Evolutionary conservation across 2,888 invertebrate genomes (phyloP), one percentile per base, ranked within the genome.

Genomic region (Lasioglossum vierecki): DNA sequence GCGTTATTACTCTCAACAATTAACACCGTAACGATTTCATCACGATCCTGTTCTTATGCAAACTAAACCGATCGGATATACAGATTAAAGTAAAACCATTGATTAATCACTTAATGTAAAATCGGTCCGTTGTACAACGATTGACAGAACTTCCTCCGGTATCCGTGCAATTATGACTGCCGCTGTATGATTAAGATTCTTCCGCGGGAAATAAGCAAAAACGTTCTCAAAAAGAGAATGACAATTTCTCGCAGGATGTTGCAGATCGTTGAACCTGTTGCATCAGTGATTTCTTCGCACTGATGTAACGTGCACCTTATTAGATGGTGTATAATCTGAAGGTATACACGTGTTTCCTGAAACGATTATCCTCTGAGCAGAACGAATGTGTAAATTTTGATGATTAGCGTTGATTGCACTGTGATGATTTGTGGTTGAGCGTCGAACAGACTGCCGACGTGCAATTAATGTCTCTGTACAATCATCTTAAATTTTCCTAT

Each of bases 231-330:
- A 68, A 68, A 41, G 35, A 68, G 39, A 63, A 63, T 68, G 22
- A 66, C 39, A 68, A 39, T 68, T n/a, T 41, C 39, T n/a, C 9
- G 22, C 68, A 39, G 68, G 68, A 39, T 49, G 30, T 30, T 15
- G 9, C n/a, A n/a, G 53, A 30, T 18, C 68, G n/a, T 57, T 57
- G 68, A 68, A 35, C 68, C n/a, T 39, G 72, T 79, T 63, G n/a
- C 72, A 63, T 63, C 60, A 44, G 44, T 26, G 41, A 57, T 71
- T 71, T 60, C 41, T 44, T 39, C 22, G 22, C 11, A 39, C 9
- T 68, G 68, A 39, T 68, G 35, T 39, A 68, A 68, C 39, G 0
- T 68, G n/a, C 35, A 18, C 9, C 68, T 39, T 68, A 39, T 39
- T 39, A 68, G 39, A 4, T 9, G 39, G 4, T n/a, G 22, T 68